Evolutionary conservation across 2,888 invertebrate genomes (phyloP), one percentile per base, ranked within the genome.

Genomic region (Diachrysia chrysitis): DNA sequence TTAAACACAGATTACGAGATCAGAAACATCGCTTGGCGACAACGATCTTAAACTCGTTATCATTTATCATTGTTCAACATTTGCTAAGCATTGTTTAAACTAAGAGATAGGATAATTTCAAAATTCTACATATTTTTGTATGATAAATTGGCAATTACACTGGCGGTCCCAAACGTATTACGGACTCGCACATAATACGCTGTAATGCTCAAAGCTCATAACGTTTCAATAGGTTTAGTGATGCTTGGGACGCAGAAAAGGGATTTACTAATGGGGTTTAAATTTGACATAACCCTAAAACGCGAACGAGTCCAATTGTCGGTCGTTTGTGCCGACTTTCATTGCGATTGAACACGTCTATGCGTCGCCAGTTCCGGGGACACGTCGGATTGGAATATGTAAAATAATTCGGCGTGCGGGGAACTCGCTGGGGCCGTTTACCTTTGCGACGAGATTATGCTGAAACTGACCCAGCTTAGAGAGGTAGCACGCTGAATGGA

Each of bases 341-440:
- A 75, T 80, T 75, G 56, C 74, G 79, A 78, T 81, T 70, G 73
- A 80, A 82, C 83, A 75, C 62, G 70, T 66, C 73, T 72, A 82
- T 71, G 73, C 73, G 66, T 74, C 77, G 77, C 74, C 63, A 58
- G 58, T 68, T 71, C 78, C 76, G 78, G 80, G 76, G 81, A 87
- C 84, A 83, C 81, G 83, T 85, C 71, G 83, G n/a, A 75, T 77
- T 71, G 66, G 82, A 84, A 86, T 89, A 87, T 87, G 87, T 88
- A 87, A 88, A 89, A 85, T 87, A 86, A 87, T 87, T 87, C 86
- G 81, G 77, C 76, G 81, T 79, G 77, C 80, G 78, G 84, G 82
- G 77, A 74, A 79, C 77, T 82, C 69, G 73, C 75, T 66, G 81
- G 78, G 88, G 87, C 83, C 89, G 84, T 90, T 90, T 87, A 89